Base-by-base conservation (phyloP, 2,888 invertebrate genomes). In the Hermaeophaga mercurialis region DNA sequence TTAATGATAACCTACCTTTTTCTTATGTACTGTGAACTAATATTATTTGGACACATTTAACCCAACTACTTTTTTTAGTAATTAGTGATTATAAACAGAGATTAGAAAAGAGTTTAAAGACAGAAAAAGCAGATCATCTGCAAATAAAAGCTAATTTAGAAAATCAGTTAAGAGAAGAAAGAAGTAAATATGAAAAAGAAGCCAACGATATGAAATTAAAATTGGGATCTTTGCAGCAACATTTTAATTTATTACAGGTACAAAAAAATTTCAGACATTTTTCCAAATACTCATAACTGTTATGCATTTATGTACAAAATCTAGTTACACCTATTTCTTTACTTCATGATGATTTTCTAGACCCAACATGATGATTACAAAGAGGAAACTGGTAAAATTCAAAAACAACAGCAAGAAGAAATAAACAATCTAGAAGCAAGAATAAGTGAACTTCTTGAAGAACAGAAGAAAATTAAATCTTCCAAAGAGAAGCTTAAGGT, bases 21-120 rank as follows among this genome's bases (percentile, higher is more conserved):
- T n/a, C n/a, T n/a, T n/a, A n/a, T n/a, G n/a, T n/a, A n/a, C n/a
- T n/a, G n/a, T n/a, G n/a, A n/a, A n/a, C n/a, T n/a, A n/a, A n/a
- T n/a, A n/a, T 4, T 11, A 11, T 14, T 34, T 15, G 5, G n/a
- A n/a, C n/a, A n/a, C n/a, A n/a, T n/a, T n/a, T n/a, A n/a, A n/a
- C n/a, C n/a, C n/a, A n/a, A n/a, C n/a, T 6, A 7, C 1, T 6
- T 34, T 34, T 63, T 60, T 41, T 66, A 85, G 85, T 82, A 38
- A 80, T 84, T 46, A 80, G 81, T 14, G 84, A 84, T 62, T 82
- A 83, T 60, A 85, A 85, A 71, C 77, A 80, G 58, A 74, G 81
- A 36, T 70, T 84, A 47, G 85, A 85, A 66, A 84, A 83, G 65
- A 81, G 81, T 12, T 69, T 84, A 19, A 82, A 83, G 66, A 76